Conservation (phyloP, 1,140 invertebrate genomes). For the Manduca sexta region DNA sequence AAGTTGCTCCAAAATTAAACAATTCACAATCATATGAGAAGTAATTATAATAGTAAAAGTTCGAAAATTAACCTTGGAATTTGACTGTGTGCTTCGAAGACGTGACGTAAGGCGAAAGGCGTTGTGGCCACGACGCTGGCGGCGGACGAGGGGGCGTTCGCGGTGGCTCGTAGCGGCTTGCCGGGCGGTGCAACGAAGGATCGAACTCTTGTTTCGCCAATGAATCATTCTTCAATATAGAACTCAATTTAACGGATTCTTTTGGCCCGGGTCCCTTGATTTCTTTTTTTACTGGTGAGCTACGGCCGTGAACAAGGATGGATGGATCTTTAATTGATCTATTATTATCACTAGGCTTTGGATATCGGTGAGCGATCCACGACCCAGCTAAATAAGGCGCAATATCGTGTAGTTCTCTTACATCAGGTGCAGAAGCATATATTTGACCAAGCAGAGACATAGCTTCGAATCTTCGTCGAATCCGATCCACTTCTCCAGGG, state of each 20-base stretch:
- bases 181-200: constrained; percentile 82
- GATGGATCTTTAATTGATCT: constrained; percentile 75
- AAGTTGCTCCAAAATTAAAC: constrained; percentile 57
- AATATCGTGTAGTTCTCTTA: constrained; percentile 84
- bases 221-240: constrained; percentile 78
- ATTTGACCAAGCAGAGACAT: constrained; percentile 84
- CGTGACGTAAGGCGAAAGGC: constrained; percentile 70
- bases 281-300: constrained; percentile 59
- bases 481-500: constrained; percentile 79
- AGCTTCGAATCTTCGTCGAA: constrained; percentile 79
- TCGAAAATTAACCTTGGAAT: constrained; percentile 81
- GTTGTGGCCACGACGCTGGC: constrained; percentile 61
- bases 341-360: constrained; percentile 77
- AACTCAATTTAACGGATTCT: constrained; percentile 65
- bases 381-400: constrained; percentile 83
- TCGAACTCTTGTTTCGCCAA: constrained; percentile 82
- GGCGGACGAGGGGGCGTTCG: constrained; percentile 66
- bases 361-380: constrained; percentile 85
- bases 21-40: constrained; percentile 9
- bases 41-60: constrained; percentile 24
- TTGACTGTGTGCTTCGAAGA: constrained; percentile 79
- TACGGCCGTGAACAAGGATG: constrained; percentile 37
- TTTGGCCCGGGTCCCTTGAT: constrained; percentile 26
- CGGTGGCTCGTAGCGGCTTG: constrained; percentile 83
- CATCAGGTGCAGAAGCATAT: constrained; percentile 86